phyloP scores from a whole-genome alignment of 1,140 invertebrate genomes.

The Stratiolaelaps scimitus region DNA sequence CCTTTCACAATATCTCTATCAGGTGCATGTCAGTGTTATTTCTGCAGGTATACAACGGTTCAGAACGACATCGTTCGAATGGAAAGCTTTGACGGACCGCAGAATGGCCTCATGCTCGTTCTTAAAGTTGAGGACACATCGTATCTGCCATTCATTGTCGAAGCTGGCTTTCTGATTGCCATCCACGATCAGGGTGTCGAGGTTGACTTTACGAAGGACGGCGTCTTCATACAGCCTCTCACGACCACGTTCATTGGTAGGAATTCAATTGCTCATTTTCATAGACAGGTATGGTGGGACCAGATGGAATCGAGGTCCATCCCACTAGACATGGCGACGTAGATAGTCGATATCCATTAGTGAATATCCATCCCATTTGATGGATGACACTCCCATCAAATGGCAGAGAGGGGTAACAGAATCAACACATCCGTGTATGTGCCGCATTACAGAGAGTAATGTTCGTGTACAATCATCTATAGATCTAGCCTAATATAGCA shows the following conservation, averaged over 20 bases:
- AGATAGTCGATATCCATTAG: too few species aligned
- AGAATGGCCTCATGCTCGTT: conserved; percentile 16
- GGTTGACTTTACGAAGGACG: conserved; percentile 24
- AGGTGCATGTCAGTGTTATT: conserved; percentile 13
- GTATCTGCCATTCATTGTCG: conserved; percentile 19
- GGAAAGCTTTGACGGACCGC: conserved; percentile 10
- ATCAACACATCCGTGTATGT: too few species aligned
- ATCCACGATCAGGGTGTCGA: conserved; percentile 19
- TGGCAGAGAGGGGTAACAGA: too few species aligned
- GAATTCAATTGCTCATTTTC: too few species aligned
- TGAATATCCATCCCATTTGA: too few species aligned
- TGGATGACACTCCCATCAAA: too few species aligned
- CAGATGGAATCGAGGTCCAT: too few species aligned
- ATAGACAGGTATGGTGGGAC: too few species aligned
- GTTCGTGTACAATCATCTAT: too few species aligned
- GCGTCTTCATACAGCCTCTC: conserved; percentile 20
- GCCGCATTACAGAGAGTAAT: too few species aligned
- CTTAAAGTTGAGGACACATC: neutral
- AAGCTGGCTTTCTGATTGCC: conserved; percentile 10
- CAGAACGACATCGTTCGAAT: neutral
- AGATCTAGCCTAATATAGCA: too few species aligned
- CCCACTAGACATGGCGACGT: too few species aligned
- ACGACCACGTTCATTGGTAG: conserved; percentile 23
- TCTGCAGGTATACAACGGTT: neutral
- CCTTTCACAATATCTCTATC: neutral